Percentiles rank a stretch among this genome's conserved stretches.
Evolutionary conservation across 1,140 invertebrate genomes (phyloP).

Genomic region (Caenorhabditis latens): DNA sequence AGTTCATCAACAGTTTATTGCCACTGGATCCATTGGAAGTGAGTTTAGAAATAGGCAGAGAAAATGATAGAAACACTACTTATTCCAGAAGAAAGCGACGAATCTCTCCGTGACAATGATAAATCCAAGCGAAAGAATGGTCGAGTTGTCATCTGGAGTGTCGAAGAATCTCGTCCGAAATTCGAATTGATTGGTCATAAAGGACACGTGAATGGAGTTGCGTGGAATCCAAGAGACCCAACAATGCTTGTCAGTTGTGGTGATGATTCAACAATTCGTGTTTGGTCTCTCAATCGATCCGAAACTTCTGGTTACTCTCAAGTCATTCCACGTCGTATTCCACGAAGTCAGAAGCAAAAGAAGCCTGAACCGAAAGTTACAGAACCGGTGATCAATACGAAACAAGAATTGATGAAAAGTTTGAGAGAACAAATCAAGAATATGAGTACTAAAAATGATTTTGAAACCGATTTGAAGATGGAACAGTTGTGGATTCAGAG

Average conservation of each 20-base stretch:
- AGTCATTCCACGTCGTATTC: slow-evolving; percentile 1
- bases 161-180: not conserved
- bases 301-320: slow-evolving; percentile 26
- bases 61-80: not conserved
- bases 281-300: not conserved
- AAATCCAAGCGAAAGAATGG: not conserved
- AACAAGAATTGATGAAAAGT: not conserved
- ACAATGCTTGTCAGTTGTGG: slow-evolving; percentile 18
- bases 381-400: not conserved
- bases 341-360: not conserved
- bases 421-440: not conserved
- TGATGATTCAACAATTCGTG: not conserved
- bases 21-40: slow-evolving; percentile 39
- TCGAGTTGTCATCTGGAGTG: slow-evolving; percentile 10
- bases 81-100: slow-evolving; percentile 15
- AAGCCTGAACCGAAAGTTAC: too few relatives aligned
- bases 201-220: slow-evolving; percentile 30
- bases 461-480: slow-evolving; percentile 15
- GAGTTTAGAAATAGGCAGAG: not conserved
- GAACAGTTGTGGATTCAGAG: not conserved
- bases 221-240: not conserved
- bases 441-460: not conserved
- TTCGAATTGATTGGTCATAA: not conserved
- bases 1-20: slow-evolving; percentile 16
- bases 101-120: slow-evolving; percentile 14